Percentiles rank a stretch among this genome's conserved stretches.
Conservation (phyloP, 2,797 vertebrate genomes). For the Hyperoplus lanceolatus region DNA sequence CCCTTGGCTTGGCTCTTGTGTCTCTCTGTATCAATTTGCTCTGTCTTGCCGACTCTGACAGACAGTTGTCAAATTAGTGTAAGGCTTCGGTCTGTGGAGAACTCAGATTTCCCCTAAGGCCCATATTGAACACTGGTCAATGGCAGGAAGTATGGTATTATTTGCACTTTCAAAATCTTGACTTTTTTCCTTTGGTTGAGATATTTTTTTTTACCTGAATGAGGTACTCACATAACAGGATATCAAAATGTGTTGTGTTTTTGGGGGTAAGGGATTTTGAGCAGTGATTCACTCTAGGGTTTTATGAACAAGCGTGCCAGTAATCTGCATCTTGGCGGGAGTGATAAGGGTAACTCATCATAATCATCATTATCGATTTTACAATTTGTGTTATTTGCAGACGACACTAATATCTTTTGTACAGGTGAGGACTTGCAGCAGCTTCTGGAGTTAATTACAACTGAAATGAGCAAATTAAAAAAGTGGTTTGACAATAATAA, state of each 20-base stretch:
- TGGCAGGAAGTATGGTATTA: conserved; percentile 8
- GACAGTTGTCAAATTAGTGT: conserved; percentile 53
- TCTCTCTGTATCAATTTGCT: conserved; percentile 64
- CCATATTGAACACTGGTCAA: conserved; percentile 33
- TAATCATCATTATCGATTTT: too few relatives aligned
- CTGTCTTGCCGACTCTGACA: conserved; percentile 48
- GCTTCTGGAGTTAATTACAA: too few relatives aligned
- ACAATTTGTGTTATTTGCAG: too few relatives aligned
- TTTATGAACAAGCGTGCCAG: conserved; percentile 24
- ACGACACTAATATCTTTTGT: too few relatives aligned
- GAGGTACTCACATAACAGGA: conserved; percentile 18
- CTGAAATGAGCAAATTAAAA: too few relatives aligned
- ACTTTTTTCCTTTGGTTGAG: not conserved
- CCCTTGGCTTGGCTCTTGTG: conserved; percentile 36
- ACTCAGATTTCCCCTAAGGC: conserved; percentile 16
- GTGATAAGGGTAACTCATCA: conserved; percentile 37
- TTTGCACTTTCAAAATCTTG: conserved; percentile 21
- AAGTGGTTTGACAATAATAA: too few relatives aligned
- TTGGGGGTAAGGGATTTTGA: conserved; percentile 1
- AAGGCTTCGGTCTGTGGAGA: conserved; percentile 48
- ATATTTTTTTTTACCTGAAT: not conserved
- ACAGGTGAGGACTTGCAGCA: too few relatives aligned
- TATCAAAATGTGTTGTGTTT: conserved; percentile 23
- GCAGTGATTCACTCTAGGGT: conserved; percentile 18
- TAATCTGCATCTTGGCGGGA: conserved; percentile 48